phyloP scores from a whole-genome alignment of 2,888 invertebrate genomes.

The Cephus pygmeus region DNA sequence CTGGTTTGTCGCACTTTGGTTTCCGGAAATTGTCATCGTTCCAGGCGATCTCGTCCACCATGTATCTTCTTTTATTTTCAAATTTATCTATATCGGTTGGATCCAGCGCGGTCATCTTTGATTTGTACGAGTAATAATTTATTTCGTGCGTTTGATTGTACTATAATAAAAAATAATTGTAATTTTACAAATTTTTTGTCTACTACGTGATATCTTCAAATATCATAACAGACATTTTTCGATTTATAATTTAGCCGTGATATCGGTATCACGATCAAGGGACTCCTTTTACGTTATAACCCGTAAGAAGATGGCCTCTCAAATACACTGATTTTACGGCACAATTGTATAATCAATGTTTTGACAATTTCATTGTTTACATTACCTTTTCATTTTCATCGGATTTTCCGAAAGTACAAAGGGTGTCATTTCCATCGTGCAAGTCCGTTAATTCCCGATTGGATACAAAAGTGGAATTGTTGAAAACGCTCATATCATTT shows the following conservation, averaged over 20 bases:
- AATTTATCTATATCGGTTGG: slow-evolving; percentile 38
- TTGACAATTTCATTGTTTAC: neutral
- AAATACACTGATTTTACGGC: too few species aligned
- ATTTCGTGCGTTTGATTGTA: slow-evolving; percentile 14
- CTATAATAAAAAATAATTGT: slow-evolving; percentile 12
- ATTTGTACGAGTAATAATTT: slow-evolving; percentile 33
- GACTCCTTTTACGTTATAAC: too few species aligned
- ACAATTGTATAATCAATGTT: too few species aligned
- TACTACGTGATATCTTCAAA: neutral
- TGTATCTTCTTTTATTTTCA: slow-evolving; percentile 31
- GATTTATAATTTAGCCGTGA: too few species aligned
- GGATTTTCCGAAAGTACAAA: slow-evolving; percentile 34
- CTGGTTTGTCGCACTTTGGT: slow-evolving; percentile 53
- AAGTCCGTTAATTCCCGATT: neutral
- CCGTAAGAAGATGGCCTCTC: too few species aligned
- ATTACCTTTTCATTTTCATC: neutral
- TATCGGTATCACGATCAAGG: too few species aligned
- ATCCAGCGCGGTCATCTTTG: slow-evolving; percentile 37
- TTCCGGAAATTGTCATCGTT: slow-evolving; percentile 30
- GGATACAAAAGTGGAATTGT: slow-evolving; percentile 21
- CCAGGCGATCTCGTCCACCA: slow-evolving; percentile 25
- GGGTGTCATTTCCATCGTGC: slow-evolving; percentile 24
- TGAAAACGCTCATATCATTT: slow-evolving; percentile 22
- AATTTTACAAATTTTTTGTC: neutral
- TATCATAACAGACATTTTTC: slow-evolving; percentile 7